Conservation (phyloP, 1,140 invertebrate genomes). For the Drosophila parabipectinata region DNA sequence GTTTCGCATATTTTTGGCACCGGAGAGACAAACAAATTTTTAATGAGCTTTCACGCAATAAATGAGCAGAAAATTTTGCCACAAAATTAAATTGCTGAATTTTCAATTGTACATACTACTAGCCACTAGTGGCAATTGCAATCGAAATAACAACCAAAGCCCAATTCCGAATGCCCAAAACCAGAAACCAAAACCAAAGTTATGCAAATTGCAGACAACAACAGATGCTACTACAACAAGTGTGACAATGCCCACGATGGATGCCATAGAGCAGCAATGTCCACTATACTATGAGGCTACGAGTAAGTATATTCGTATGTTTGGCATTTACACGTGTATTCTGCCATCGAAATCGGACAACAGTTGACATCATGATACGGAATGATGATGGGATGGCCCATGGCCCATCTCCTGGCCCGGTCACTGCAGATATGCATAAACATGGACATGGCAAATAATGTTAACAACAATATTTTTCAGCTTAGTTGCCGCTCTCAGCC, state of each 20-base stretch:
- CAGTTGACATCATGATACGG: conserved; percentile 35
- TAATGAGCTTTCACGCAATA: conserved; percentile 65
- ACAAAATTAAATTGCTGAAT: conserved; percentile 48
- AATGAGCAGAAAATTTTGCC: conserved; percentile 49
- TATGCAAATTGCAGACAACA: conserved; percentile 32
- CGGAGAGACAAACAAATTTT: conserved; percentile 51
- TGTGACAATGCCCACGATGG: conserved; percentile 44
- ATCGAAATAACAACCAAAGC: conserved; percentile 10
- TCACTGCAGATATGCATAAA: conserved; percentile 48
- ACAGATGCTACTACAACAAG: conserved; percentile 35
- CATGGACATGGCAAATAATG: conserved; percentile 36
- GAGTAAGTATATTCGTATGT: conserved; percentile 10
- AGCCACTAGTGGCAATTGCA: not conserved
- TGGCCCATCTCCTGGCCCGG: not conserved
- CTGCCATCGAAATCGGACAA: conserved; percentile 37
- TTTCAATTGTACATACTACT: conserved; percentile 5
- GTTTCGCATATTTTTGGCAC: conserved; percentile 19
- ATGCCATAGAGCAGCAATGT: conserved; percentile 6
- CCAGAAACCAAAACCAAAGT: conserved; percentile 26
- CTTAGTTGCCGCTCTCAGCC: conserved; percentile 14
- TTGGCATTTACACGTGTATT: conserved; percentile 43
- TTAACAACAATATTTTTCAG: conserved; percentile 48
- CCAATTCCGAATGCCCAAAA: conserved; percentile 19
- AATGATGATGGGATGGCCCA: not conserved
- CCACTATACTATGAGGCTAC: not conserved